Conservation (phyloP, 2,113 vertebrate species). For the Pithys albifrons region DNA sequence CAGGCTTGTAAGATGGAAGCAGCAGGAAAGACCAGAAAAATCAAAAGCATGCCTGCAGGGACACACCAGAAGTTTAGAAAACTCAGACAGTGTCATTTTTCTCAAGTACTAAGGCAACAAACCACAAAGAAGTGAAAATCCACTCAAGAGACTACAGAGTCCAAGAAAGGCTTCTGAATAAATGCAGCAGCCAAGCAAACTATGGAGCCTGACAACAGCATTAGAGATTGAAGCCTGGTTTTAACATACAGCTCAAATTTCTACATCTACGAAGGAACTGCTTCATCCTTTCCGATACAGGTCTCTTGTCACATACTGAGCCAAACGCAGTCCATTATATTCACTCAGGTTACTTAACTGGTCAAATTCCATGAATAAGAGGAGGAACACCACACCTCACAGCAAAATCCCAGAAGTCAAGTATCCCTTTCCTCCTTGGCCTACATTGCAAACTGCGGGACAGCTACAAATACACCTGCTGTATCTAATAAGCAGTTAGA, state of each 20-base stretch:
- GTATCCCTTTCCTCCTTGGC: not conserved
- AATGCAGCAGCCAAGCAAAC: not conserved
- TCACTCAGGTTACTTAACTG: not conserved
- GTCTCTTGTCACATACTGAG: not conserved
- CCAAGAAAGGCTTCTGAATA: not conserved
- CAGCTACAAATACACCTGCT: not conserved
- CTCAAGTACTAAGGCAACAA: conserved; percentile 29
- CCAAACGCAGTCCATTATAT: not conserved
- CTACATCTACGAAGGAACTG: not conserved
- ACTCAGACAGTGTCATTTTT: not conserved
- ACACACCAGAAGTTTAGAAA: conserved; percentile 4
- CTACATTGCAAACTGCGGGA: not conserved
- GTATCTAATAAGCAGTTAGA: not conserved
- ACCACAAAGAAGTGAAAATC: conserved; percentile 30
- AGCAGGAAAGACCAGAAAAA: conserved; percentile 13
- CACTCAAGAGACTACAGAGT: not conserved
- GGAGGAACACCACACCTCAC: not conserved
- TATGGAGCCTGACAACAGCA: not conserved
- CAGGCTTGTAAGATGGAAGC: not conserved
- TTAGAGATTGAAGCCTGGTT: not conserved
- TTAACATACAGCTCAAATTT: not conserved
- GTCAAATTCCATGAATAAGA: not conserved
- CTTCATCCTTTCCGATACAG: not conserved
- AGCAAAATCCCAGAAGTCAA: not conserved
- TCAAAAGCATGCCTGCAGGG: not conserved